Evolutionary conservation across 2,113 vertebrate species (phyloP).

Genomic region (Hemibagrus wyckioides): DNA sequence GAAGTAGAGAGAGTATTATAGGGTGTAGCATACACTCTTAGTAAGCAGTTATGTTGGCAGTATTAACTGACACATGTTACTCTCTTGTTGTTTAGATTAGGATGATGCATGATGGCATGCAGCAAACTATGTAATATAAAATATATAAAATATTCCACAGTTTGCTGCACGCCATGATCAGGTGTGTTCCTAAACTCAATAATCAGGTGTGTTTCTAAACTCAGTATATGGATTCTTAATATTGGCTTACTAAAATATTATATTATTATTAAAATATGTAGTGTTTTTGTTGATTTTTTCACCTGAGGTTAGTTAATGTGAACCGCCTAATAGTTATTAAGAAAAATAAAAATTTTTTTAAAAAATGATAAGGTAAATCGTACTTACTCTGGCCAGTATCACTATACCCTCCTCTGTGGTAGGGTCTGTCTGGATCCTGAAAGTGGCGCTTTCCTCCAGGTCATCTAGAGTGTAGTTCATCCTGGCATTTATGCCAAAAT

Average conservation of each 20-base stretch:
- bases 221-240: background rate
- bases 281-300: background rate
- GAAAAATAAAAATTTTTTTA: too few species aligned
- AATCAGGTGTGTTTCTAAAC: too few species aligned
- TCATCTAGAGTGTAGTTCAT: constrained; percentile 86
- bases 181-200: too few species aligned
- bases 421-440: constrained; percentile 80
- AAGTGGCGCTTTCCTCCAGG: constrained; percentile 73
- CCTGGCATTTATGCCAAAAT: constrained; percentile 83
- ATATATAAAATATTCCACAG: too few species aligned
- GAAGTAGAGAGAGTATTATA: too few species aligned
- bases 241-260: background rate
- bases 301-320: background rate
- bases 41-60: too few species aligned
- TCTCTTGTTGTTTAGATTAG: too few species aligned
- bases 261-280: background rate
- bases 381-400: constrained; percentile 81
- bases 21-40: too few species aligned
- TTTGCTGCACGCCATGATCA: too few species aligned
- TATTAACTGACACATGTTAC: too few species aligned
- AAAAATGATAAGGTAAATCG: background rate
- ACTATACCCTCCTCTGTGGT: constrained; percentile 89
- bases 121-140: too few species aligned
- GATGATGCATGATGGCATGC: too few species aligned
- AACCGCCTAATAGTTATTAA: background rate